Evolutionary conservation across 2,797 vertebrate genomes (phyloP), one percentile per base, ranked within the genome.

Genomic region (Miichthys miiuy): DNA sequence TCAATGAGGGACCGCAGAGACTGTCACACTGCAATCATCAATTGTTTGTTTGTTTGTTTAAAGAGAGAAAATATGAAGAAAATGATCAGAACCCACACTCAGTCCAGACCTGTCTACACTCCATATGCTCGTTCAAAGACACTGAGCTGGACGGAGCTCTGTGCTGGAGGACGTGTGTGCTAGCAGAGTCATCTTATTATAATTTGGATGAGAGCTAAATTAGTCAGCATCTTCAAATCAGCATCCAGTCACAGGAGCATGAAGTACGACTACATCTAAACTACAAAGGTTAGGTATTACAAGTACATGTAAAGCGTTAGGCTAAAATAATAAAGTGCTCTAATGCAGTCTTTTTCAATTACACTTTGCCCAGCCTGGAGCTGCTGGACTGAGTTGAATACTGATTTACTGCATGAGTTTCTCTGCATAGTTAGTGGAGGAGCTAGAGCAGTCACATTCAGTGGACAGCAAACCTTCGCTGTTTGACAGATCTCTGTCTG

Each of bases 401-500:
- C 23, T 54, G 23, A 21, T 30, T 8, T 18, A 60, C 10, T 12
- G 6, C n/a, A 20, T 48, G 3, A 23, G 46, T 2, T 50, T 5
- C 18, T 9, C 17, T 4, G 20, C 7, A 10, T 51, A 3, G 11
- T 25, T 1, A 66, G 8, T 7, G 7, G 23, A 42, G 30, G 9
- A 52, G n/a, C 13, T 42, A 14, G 4, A 47, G 48, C 25, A 55
- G 25, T 62, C 58, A 42, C 48, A 34, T 13, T 23, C 4, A 18
- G 21, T 18, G 41, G 13, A 67, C 46, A 50, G 48, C 21, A 42
- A 68, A 62, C 41, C 12, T 51, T 56, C 16, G 16, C 13, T 9
- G 48, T 52, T 13, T 56, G 42, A 52, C 65, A 58, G 18, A 12
- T 60, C 64, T 64, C 51, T 48, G 69, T 54, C 25, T 66, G 54